Evolutionary conservation across 2,113 vertebrate genomes (phyloP), one percentile per base, ranked within the genome.

Genomic region (Campylomormyrus tamandua): DNA sequence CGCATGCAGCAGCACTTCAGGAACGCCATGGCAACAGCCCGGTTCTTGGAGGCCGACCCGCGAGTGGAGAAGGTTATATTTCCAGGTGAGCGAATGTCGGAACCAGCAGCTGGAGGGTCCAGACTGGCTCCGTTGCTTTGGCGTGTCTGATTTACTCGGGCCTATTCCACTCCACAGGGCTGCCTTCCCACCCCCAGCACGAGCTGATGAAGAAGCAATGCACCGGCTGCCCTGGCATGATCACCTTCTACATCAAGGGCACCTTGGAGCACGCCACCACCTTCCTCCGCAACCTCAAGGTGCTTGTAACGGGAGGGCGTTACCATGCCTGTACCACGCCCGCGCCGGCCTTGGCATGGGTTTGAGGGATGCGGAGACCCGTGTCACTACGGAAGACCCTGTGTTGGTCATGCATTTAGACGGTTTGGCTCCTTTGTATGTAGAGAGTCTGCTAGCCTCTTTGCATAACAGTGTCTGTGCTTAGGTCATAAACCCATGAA

Each of bases 1-100:
- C 94, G 98, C 1, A 99, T 99, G 98, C 96, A 96, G 83, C 96
- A 96, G 9, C 98, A 99, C 92, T 99, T 97, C 90, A 95, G 92
- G 89, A 99, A 97, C 0, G 97, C 92, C 0, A 87, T 98, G 94
- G 96, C 95, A 0, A 95, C 94, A 0, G 98, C 98, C 13, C 92
- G 56, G 0, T 99, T 97, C 84, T 95, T 99, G 3, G 96, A 99
- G 91, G 92, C 92, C 0, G 91, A 99, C 92, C 93, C 96, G 6
- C 62, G 92, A 0, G 97, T 99, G 88, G 96, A 98, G 42, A 96
- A 95, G 2, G 98, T 99, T 27, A 83, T 99, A 74, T 99, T 96
- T 88, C 98, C 98, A 94, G 98, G 98, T 97, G 90, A 46, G 93
- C 80, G 42, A 89, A 19, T 3, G 74, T 17, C 15, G 5, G 35